Conservation (phyloP, 2,797 vertebrate species). For the Lophius americanus region DNA sequence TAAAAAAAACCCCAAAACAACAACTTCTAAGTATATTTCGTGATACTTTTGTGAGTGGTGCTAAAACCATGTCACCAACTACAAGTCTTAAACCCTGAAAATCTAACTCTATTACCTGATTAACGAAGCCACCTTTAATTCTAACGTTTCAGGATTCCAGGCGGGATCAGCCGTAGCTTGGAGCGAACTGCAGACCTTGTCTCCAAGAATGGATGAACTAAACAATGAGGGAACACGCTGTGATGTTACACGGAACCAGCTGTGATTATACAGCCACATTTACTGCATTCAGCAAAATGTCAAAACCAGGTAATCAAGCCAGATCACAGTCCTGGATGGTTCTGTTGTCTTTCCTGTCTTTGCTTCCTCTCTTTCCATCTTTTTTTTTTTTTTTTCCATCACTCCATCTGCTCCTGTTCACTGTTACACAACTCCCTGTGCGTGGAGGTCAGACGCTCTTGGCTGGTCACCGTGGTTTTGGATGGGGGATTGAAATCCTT, state of each 20-base stretch:
- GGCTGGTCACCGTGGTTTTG: slow-evolving; percentile 40
- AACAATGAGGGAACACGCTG: slow-evolving; percentile 5
- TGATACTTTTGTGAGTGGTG: too few relatives aligned
- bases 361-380: background rate
- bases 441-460: slow-evolving; percentile 46
- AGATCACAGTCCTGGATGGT: slow-evolving; percentile 8
- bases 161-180: background rate
- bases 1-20: too few relatives aligned
- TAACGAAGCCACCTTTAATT: too few relatives aligned
- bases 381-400: slow-evolving; percentile 1
- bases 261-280: background rate
- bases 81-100: too few relatives aligned
- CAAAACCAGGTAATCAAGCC: background rate
- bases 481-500: slow-evolving; percentile 39
- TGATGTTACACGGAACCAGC: background rate
- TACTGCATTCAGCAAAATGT: background rate
- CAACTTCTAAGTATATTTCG: too few relatives aligned
- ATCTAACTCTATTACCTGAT: too few relatives aligned
- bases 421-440: slow-evolving; percentile 52
- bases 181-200: slow-evolving; percentile 1
- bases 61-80: too few relatives aligned
- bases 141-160: too few relatives aligned
- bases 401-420: slow-evolving; percentile 52
- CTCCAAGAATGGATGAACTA: slow-evolving; percentile 13
- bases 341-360: slow-evolving; percentile 13